phyloP scores from a whole-genome alignment of 2,888 invertebrate genomes.

The Cerastis leucographa region DNA sequence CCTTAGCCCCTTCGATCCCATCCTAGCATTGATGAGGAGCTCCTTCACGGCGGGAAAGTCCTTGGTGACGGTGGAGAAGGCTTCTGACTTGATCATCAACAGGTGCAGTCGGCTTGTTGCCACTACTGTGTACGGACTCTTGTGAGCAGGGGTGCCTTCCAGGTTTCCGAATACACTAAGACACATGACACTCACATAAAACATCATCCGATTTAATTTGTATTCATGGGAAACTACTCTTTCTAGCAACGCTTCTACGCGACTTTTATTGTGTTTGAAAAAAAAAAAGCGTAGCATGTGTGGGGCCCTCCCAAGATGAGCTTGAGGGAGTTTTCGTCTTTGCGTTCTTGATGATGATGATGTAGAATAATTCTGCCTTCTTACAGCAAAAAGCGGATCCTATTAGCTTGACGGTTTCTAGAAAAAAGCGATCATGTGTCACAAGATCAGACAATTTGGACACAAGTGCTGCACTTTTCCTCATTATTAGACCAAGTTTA shows the following conservation, averaged over 20 bases:
- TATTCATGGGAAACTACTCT: not conserved
- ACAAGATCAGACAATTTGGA: not conserved
- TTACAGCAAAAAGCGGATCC: not conserved
- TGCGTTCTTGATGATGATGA: not conserved
- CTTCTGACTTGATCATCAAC: conserved; percentile 77
- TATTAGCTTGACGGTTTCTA: not conserved
- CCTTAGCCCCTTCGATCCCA: conserved; percentile 50
- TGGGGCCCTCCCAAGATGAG: not conserved
- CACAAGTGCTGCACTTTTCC: not conserved
- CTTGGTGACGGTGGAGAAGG: conserved; percentile 77
- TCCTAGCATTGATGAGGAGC: conserved; percentile 68
- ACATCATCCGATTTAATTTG: not conserved
- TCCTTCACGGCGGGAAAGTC: conserved; percentile 77
- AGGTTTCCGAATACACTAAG: conserved; percentile 83
- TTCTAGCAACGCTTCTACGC: not conserved
- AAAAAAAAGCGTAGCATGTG: no score
- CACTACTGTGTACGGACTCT: conserved; percentile 72
- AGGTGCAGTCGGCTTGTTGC: conserved; percentile 77
- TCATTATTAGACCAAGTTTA: not conserved
- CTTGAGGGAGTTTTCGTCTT: not conserved
- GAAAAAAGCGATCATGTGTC: not conserved
- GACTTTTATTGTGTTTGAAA: not conserved
- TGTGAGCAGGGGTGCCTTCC: conserved; percentile 67
- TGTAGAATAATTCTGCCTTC: not conserved
- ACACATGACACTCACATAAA: not conserved